Base-by-base conservation (phyloP, 2,113 vertebrate genomes). In the Caranx melampygus region DNA sequence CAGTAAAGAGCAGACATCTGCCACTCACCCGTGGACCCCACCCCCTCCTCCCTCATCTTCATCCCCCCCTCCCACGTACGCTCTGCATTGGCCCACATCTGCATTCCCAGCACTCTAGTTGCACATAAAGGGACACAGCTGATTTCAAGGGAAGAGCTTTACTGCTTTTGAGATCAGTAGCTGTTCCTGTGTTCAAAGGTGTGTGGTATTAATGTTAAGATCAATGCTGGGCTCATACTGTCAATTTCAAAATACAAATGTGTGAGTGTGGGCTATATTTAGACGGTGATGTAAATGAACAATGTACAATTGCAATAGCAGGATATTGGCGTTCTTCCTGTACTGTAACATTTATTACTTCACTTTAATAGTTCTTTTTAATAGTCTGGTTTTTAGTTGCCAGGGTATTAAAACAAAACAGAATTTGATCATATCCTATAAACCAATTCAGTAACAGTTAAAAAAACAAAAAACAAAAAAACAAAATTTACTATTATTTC, bases 51-150 rank as follows among this genome's bases (percentile, higher is more conserved):
- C 49, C 33, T 64, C n/a, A 15, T 64, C 66, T 13, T 35, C 13
- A 2, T 26, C 44, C 40, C 16, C 44, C 76, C 31, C 35, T 20
- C 40, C 3, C 6, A n/a, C 26, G 13, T 40, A 26, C 45, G 13
- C 35, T 33, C 37, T 69, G 68, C 44, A 61, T 2, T 62, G 35
- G 59, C 58, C 64, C 74, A 74, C 77, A 77, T 87, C 86, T 89
- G 86, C 79, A 68, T 68, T 75, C 78, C 82, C 82, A 87, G 81
- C 86, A 79, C 57, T 86, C 20, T 18, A 5, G 8, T 31, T 64
- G 42, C 14, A 5, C 73, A 76, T 66, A 62, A 78, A 80, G 67
- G 49, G 67, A 79, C 71, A 49, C 31, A 35, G 76, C 67, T 76
- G 52, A 55, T 71, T 84, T 88, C 5, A 14, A 49, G 31, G 52